Percentiles rank a stretch among this genome's conserved stretches.
These are phyloP conservation scores for Neoscelio sp. DNA, from an alignment of 2,888 invertebrate genomes.

Conservation along the genomic window DNA sequence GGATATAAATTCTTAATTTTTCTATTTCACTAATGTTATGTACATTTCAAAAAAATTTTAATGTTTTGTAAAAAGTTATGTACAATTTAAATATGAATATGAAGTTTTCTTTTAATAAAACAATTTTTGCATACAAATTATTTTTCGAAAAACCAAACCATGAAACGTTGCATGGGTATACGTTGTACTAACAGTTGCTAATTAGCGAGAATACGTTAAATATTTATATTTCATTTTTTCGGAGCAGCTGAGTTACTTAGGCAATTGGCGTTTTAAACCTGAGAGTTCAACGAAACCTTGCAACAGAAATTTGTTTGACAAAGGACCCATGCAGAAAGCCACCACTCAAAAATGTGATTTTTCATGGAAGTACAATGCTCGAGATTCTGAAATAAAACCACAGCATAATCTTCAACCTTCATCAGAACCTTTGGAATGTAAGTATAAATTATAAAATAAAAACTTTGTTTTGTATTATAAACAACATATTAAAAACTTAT, in stretches of 20 bases:
- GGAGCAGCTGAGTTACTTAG: slow-evolving; percentile 77
- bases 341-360: slow-evolving; percentile 91
- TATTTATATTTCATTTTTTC: slow-evolving; percentile 44
- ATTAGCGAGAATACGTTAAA: slow-evolving; percentile 25
- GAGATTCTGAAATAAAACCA: slow-evolving; percentile 45
- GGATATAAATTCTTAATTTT: too few species aligned
- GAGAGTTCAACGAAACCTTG: slow-evolving; percentile 74
- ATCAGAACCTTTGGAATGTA: slow-evolving; percentile 65
- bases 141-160: slow-evolving; percentile 14
- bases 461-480: too few species aligned
- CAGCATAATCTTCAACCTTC: slow-evolving; percentile 62
- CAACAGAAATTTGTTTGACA: slow-evolving; percentile 77
- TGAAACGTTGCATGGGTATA: background rate
- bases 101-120: too few species aligned
- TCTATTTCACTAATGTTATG: too few species aligned
- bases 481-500: too few species aligned
- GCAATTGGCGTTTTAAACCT: slow-evolving; percentile 78
- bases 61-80: too few species aligned
- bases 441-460: slow-evolving; percentile 30
- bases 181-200: slow-evolving; percentile 15
- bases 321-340: slow-evolving; percentile 88
- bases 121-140: too few species aligned
- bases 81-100: too few species aligned
- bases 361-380: slow-evolving; percentile 79
- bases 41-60: too few species aligned